phyloP scores from a whole-genome alignment of 2,797 vertebrate genomes.

The Vultur gryphus region DNA sequence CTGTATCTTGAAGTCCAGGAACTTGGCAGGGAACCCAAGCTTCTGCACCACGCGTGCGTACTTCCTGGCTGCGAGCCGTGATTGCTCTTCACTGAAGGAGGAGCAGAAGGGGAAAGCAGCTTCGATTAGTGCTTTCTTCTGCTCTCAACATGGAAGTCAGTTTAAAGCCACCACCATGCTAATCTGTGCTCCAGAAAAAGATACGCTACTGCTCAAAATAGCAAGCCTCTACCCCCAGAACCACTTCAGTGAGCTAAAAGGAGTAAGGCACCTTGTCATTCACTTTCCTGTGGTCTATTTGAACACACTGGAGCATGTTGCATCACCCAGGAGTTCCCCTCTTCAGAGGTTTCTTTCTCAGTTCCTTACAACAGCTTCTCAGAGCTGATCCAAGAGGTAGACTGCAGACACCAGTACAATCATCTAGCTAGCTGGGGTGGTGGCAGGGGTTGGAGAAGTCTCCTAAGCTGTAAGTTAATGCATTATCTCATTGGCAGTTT shows the following conservation, averaged over 20 bases:
- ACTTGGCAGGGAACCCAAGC: conserved; percentile 91
- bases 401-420: background rate
- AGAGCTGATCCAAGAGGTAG: background rate
- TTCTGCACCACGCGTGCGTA: conserved; percentile 94
- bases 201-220: background rate
- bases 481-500: background rate
- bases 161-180: background rate
- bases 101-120: background rate
- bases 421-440: background rate
- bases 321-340: background rate
- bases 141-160: background rate
- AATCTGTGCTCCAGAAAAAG: background rate
- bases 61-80: conserved; percentile 91
- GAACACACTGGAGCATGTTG: background rate
- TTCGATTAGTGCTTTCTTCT: background rate
- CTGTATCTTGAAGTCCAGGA: conserved; percentile 96
- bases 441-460: background rate
- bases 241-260: background rate
- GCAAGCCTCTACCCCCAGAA: background rate
- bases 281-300: background rate
- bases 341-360: background rate
- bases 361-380: background rate
- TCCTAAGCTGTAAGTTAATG: background rate
- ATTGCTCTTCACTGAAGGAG: conserved; percentile 86
- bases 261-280: background rate